Evolutionary conservation across 2,888 invertebrate genomes (phyloP), one percentile per base, ranked within the genome.

Genomic region (Microdon myrmicae): DNA sequence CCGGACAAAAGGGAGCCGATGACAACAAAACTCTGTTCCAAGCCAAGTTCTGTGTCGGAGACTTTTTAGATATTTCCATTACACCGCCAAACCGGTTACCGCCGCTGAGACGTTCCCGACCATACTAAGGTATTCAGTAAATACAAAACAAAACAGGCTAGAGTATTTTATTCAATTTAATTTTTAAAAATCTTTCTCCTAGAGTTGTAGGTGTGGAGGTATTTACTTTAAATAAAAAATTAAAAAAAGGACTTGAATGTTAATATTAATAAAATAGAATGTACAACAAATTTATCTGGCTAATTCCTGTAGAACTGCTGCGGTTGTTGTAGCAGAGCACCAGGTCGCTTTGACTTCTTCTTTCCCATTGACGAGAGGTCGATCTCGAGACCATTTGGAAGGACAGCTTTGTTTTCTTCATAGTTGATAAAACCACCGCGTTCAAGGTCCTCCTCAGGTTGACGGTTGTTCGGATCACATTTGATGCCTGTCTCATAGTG

Each of bases 51-150:
- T 89, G 90, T 71, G 93, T 99, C 73, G 99, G 99, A 0, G 97
- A 97, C 79, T 99, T 93, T 79, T 84, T 99, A 79, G 98, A 99
- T 79, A 97, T 99, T 71, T 94, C 96, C 4, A 96, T 98, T 54
- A 90, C 90, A 16, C 89, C 90, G 22, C 91, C 92, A 0, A 89
- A 88, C 70, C 86, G 91, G 75, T 85, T 89, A 80, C 89, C 89
- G 71, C 88, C 88, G 45, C 81, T 83, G 69, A 81, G 85, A 28
- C 86, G 88, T 48, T 84, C 86, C 38, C 86, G 86, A 67, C 84
- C 83, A 3, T 87, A 79, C 56, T 79, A 69, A 59, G n/a, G n/a
- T n/a, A n/a, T n/a, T n/a, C n/a, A n/a, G n/a, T n/a, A n/a, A n/a
- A n/a, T n/a, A n/a, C n/a, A n/a, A n/a, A n/a, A n/a, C n/a, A n/a